Evolutionary conservation across 2,113 vertebrate species (phyloP), one percentile per base, ranked within the genome.

Genomic region (Xyrauchen texanus): DNA sequence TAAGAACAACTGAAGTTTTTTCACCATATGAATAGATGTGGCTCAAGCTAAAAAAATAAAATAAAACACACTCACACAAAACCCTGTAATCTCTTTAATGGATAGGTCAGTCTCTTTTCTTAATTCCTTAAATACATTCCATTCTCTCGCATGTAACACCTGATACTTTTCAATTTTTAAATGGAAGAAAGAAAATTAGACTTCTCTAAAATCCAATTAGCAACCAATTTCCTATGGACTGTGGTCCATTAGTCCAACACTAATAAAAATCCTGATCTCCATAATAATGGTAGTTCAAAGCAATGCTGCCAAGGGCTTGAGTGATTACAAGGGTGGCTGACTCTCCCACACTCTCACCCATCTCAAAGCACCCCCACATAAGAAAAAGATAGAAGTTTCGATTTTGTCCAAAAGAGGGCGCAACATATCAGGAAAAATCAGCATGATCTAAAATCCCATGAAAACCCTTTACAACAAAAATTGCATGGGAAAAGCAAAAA

Each of bases 151-250:
- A 34, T 58, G 42, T 60, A 60, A 6, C 42, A 16, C 55, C 55
- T 60, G 44, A 10, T n/a, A 57, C 12, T 45, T 58, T 71, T 0
- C 5, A 15, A 13, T 9, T 16, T 5, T 13, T 58, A 9, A 58
- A 34, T 1, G 21, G 21, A 34, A 34, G 21, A 34, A 34, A 34
- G 3, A 58, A 57, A 7, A 13, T 15, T 44, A 57, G 7, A 42
- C 11, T 16, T 52, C 34, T 7, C 5, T 16, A 34, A 34, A 34
- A 57, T 15, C 55, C 45, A 45, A 55, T 63, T 67, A 47, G 10
- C 71, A 68, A 49, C 15, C 13, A 16, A 81, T 84, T 74, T 81
- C 74, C 78, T 77, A 51, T 79, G 62, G 49, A 10, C n/a, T 79
- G 58, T 55, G 55, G 55, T 58, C 10, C 47, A 45, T 21, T 66